phyloP scores from a whole-genome alignment of 2,797 vertebrate species.

The Bryconaethiops microstoma region DNA sequence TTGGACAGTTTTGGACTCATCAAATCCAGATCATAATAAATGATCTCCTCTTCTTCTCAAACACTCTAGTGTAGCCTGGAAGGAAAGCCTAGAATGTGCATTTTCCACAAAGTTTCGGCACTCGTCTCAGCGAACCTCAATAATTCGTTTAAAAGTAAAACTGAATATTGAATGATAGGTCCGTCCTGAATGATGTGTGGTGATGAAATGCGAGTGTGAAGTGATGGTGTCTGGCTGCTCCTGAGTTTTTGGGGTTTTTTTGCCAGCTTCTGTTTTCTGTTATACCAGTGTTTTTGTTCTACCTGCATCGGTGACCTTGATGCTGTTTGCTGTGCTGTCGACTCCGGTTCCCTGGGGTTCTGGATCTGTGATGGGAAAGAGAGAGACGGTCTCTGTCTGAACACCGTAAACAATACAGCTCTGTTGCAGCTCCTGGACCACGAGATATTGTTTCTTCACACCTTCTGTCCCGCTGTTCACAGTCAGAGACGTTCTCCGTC shows the following conservation, averaged over 20 bases:
- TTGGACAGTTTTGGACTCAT: too few relatives aligned
- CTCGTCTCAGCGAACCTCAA: too few relatives aligned
- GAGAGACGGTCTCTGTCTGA: neutral
- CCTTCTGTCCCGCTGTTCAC: neutral
- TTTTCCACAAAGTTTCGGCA: too few relatives aligned
- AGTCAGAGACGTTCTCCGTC: neutral
- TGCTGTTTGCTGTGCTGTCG: constrained; percentile 34
- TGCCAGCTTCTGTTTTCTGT: constrained; percentile 8
- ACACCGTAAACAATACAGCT: neutral
- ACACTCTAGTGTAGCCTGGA: too few relatives aligned
- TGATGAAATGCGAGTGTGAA: neutral
- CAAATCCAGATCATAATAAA: too few relatives aligned
- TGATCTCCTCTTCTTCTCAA: too few relatives aligned
- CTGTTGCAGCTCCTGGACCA: neutral
- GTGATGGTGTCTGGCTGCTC: neutral
- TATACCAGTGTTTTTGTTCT: constrained; percentile 18
- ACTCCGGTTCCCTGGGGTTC: neutral
- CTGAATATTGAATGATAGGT: too few relatives aligned
- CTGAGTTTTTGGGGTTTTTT: too few relatives aligned
- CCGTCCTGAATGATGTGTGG: too few relatives aligned
- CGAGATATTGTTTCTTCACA: neutral
- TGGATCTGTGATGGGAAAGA: neutral
- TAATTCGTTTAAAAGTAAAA: too few relatives aligned
- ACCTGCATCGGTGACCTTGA: constrained; percentile 36
- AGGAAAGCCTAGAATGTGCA: too few relatives aligned